A percentile compares a stretch with the other conserved stretches of the same genome.
Evolutionary conservation across 2,888 invertebrate genomes (phyloP).

Genomic region (Leptinotarsa tumamoca): DNA sequence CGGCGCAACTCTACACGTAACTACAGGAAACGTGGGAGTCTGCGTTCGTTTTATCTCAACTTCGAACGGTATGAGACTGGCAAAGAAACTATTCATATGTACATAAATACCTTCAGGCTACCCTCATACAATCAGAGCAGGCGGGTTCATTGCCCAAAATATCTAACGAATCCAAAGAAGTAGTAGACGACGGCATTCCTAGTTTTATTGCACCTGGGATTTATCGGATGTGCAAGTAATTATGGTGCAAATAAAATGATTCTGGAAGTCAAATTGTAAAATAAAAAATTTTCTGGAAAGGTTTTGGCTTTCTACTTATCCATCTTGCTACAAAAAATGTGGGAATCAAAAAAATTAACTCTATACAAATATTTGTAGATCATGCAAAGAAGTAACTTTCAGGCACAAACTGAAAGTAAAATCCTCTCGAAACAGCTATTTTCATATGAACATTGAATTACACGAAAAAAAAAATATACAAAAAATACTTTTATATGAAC

Average conservation of each 20-base stretch:
- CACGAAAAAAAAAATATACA: no score
- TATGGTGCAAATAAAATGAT: neutral
- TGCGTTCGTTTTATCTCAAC: conserved; percentile 3
- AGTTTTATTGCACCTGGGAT: conserved; percentile 28
- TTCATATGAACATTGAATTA: no score
- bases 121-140: conserved; percentile 36
- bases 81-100: conserved; percentile 48
- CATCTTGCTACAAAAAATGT: no score
- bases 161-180: conserved; percentile 36
- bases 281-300: neutral
- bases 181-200: conserved; percentile 34
- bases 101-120: conserved; percentile 56
- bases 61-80: conserved; percentile 16
- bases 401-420: no score
- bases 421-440: no score
- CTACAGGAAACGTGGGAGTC: conserved; percentile 6
- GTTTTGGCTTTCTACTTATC: no score
- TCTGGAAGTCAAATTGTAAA: neutral
- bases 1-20: conserved; percentile 7
- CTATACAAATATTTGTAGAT: no score
- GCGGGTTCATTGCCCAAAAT: conserved; percentile 52
- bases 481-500: no score
- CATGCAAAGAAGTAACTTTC: no score
- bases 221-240: conserved; percentile 4
- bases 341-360: no score